Percentiles rank a stretch among this genome's conserved stretches.
Evolutionary conservation across 2,888 invertebrate species (phyloP).

Genomic region (Hirtodrosophila duncani): DNA sequence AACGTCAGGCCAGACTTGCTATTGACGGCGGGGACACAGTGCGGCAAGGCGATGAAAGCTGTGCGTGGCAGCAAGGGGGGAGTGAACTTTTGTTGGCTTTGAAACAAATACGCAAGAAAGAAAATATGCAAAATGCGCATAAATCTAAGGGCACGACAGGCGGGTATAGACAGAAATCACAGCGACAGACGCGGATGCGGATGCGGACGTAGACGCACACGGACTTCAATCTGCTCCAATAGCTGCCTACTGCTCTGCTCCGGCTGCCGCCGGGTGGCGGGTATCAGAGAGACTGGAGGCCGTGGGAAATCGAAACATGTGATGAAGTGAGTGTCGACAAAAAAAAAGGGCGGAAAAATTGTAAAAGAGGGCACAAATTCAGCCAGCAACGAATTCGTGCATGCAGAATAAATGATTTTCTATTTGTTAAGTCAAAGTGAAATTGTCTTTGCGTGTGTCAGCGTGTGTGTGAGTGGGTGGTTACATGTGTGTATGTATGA

Average conservation of each 20-base stretch:
- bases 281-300: slow-evolving; percentile 2
- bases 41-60: too few relatives aligned
- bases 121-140: slow-evolving; percentile 70
- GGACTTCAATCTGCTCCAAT: too few relatives aligned
- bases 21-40: too few relatives aligned
- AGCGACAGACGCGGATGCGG: slow-evolving; percentile 22
- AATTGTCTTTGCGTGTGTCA: slow-evolving; percentile 35
- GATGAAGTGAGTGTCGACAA: too few relatives aligned
- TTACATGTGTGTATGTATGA: slow-evolving; percentile 7
- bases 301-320: slow-evolving; percentile 58
- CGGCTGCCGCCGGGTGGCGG: not conserved
- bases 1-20: slow-evolving; percentile 6
- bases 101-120: slow-evolving; percentile 35
- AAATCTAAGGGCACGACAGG: slow-evolving; percentile 55
- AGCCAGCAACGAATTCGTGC: slow-evolving; percentile 36
- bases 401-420: slow-evolving; percentile 71
- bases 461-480: slow-evolving; percentile 8
- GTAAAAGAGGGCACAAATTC: slow-evolving; percentile 20
- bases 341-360: slow-evolving; percentile 34
- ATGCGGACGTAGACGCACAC: too few relatives aligned
- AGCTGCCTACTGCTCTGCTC: slow-evolving; percentile 22
- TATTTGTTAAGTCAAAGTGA: slow-evolving; percentile 70
- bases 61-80: too few relatives aligned
- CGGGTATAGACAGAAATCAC: slow-evolving; percentile 46
- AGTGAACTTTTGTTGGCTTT: slow-evolving; percentile 33